phyloP scores from a whole-genome alignment of 2,113 vertebrate genomes.

The Pterocles orientalis region DNA sequence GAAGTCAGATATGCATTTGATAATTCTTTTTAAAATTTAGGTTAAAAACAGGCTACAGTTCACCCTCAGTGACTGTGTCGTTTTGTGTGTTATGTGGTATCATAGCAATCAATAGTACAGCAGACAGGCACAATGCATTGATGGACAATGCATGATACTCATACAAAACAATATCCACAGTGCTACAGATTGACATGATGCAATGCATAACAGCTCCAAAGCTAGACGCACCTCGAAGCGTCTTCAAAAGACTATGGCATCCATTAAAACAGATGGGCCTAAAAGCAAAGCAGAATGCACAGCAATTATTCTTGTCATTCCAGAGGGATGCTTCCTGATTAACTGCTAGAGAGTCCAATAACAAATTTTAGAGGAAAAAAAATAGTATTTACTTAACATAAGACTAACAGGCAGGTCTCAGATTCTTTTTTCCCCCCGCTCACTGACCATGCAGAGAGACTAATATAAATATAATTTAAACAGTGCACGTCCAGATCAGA shows the following conservation, averaged over 20 bases:
- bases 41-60: not conserved
- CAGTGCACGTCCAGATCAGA: not conserved
- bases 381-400: not conserved
- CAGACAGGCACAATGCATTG: not conserved
- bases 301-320: not conserved
- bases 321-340: not conserved
- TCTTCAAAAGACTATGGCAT: not conserved
- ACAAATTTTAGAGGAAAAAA: not conserved
- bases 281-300: constrained; percentile 21
- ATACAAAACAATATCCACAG: constrained; percentile 21
- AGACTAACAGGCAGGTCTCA: not conserved
- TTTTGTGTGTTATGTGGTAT: not conserved
- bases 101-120: constrained; percentile 36
- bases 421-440: not conserved
- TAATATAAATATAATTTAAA: not conserved
- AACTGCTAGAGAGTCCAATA: not conserved
- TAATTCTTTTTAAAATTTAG: not conserved
- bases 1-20: not conserved
- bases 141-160: not conserved
- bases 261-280: not conserved
- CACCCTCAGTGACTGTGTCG: not conserved
- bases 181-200: constrained; percentile 45
- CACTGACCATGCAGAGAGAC: not conserved
- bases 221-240: constrained; percentile 7
- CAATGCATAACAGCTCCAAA: not conserved